Conservation (phyloP, 2,113 vertebrate genomes). For the Lasiurus borealis region DNA sequence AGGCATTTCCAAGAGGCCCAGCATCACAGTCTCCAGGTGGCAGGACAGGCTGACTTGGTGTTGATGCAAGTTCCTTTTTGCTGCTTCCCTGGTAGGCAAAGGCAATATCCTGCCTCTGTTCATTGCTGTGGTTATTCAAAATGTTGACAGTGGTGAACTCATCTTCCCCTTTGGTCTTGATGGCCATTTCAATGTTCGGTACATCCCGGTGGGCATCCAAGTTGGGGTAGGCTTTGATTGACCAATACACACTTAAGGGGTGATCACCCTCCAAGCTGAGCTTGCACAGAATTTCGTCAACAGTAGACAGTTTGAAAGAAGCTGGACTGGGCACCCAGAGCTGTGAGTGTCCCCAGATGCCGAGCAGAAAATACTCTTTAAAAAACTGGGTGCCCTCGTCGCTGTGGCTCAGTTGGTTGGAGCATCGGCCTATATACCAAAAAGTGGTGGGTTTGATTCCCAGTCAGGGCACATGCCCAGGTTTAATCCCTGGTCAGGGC, state of each 20-base stretch:
- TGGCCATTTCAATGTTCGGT: too few species aligned
- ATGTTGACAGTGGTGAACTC: slow-evolving; percentile 96
- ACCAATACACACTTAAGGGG: too few species aligned
- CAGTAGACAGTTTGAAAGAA: too few species aligned
- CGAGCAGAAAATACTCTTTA: not conserved
- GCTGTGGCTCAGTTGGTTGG: not conserved
- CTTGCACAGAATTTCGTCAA: too few species aligned
- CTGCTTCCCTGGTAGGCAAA: slow-evolving; percentile 94
- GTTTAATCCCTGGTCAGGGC: not conserved
- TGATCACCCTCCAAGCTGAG: too few species aligned
- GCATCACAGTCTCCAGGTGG: too few species aligned
- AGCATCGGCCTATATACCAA: not conserved
- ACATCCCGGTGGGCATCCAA: too few species aligned
- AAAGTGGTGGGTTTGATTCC: not conserved
- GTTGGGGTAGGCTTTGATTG: too few species aligned
- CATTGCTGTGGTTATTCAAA: slow-evolving; percentile 94
- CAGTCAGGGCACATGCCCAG: not conserved
- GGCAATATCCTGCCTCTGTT: slow-evolving; percentile 95
- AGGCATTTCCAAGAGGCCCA: too few species aligned
- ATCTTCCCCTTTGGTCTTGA: slow-evolving; percentile 91
- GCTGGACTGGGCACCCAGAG: too few species aligned
- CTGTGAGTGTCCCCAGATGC: too few species aligned
- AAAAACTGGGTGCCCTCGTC: slow-evolving; percentile 11
- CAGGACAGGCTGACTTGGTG: too few species aligned
- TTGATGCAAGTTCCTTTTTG: slow-evolving; percentile 89